A percentile compares a stretch with the other conserved stretches of the same genome.
Evolutionary conservation across 1,140 invertebrate genomes (phyloP).

Genomic region (Cotesia typhae): DNA sequence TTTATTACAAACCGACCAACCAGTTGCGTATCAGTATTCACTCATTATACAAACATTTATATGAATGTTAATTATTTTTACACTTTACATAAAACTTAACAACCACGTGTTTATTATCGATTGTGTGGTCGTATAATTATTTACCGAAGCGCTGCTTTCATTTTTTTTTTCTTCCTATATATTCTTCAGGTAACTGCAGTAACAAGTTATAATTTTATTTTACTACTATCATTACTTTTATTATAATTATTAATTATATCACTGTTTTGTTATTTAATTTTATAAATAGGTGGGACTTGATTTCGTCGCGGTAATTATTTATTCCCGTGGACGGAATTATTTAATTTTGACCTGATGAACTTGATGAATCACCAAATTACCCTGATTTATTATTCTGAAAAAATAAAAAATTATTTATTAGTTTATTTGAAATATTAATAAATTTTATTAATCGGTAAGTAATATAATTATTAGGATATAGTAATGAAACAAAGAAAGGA

Average conservation of each 20-base stretch:
- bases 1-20: background rate
- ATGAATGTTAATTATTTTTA: slow-evolving; percentile 21
- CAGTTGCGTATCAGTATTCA: slow-evolving; percentile 7
- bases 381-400: no score
- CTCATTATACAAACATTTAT: background rate
- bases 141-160: slow-evolving; percentile 16
- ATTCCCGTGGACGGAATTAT: no score
- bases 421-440: no score
- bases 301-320: no score
- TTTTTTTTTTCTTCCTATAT: slow-evolving; percentile 18
- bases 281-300: no score
- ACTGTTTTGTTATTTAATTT: slow-evolving; percentile 11
- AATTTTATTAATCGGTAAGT: no score
- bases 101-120: slow-evolving; percentile 3
- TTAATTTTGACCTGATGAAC: no score
- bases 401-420: no score
- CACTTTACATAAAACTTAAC: slow-evolving; percentile 24
- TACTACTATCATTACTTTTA: slow-evolving; percentile 17
- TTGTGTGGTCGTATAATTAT: background rate
- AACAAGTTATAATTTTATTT: slow-evolving; percentile 18
- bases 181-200: slow-evolving; percentile 38
- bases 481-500: no score
- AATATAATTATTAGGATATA: no score
- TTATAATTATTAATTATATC: slow-evolving; percentile 12
- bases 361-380: no score